Percentiles rank a stretch among this genome's conserved stretches.
These are phyloP conservation scores for Ectropis crepuscularia DNA, from an alignment of 2,888 invertebrate species.

Conservation along the genomic window DNA sequence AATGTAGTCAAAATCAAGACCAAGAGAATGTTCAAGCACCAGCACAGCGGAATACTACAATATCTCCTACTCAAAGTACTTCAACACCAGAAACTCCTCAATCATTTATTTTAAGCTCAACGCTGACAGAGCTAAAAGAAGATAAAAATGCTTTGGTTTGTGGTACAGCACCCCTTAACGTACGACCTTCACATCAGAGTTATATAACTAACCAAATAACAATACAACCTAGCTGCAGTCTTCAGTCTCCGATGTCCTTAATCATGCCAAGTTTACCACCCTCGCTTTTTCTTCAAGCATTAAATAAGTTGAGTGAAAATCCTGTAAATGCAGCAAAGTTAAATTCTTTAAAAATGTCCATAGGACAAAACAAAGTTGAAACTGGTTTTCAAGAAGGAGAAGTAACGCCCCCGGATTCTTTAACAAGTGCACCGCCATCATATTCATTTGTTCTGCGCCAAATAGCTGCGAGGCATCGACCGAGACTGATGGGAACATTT, in stretches of 20 bases:
- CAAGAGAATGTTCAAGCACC: background rate
- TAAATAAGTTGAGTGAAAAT: conserved; percentile 65
- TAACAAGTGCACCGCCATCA: conserved; percentile 74
- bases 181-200: conserved; percentile 40
- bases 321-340: conserved; percentile 52
- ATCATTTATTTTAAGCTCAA: conserved; percentile 28
- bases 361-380: conserved; percentile 31
- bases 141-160: background rate
- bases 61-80: background rate
- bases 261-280: conserved; percentile 54
- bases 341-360: conserved; percentile 40
- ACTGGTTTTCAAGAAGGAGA: conserved; percentile 46
- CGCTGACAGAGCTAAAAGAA: background rate
- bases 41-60: background rate
- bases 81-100: conserved; percentile 20
- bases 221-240: conserved; percentile 38
- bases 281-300: conserved; percentile 65
- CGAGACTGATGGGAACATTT: conserved; percentile 75
- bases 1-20: conserved; percentile 27
- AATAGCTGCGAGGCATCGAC: conserved; percentile 65
- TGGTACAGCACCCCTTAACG: conserved; percentile 40
- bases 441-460: conserved; percentile 77
- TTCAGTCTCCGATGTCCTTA: conserved; percentile 49
- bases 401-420: conserved; percentile 67
- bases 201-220: conserved; percentile 18